Evolutionary conservation across 2,113 vertebrate species (phyloP), one percentile per base, ranked within the genome.

Genomic region (Ophthalmolycus amberensis): DNA sequence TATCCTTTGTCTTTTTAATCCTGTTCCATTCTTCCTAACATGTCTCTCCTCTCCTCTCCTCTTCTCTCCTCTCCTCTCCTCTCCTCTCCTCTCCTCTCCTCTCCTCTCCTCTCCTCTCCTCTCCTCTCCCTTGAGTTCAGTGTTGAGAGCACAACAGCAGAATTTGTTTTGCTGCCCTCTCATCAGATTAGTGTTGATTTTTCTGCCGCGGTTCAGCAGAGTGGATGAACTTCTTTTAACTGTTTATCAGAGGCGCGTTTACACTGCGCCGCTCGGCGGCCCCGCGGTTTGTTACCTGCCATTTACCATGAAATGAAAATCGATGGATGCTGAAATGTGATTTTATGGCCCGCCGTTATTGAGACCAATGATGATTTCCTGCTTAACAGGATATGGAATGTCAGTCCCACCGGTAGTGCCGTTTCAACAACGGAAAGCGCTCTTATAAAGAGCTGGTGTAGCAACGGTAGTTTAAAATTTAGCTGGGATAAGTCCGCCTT

Each of bases 121-220:
- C 29, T 29, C 29, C 29, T 29, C 29, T 29, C 84, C 79, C 85
- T 66, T 38, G 81, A 72, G 68, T 66, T 89, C 79, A 71, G 65
- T 84, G 83, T 92, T 88, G 89, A 92, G 90, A 92, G 90, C 94
- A 83, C 82, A 95, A 89, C 93, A 94, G 91, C 72, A 90, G 93
- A 95, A 97, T 96, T 96, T 96, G 94, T 95, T 97, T 97, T 96
- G 95, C 92, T 94, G 93, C 90, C 94, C 94, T 93, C 93, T 95
- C 94, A 97, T 96, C 96, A 94, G 95, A 96, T 97, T 97, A 97
- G 94, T 94, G 97, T 97, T 96, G 97, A 97, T 97, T 96, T 95
- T 96, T 91, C 95, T 90, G 90, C 94, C 88, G 83, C 93, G 94
- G 95, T 95, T 96, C 94, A 94, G 94, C 85, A 90, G 94, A 94